Percentiles rank a stretch among this genome's conserved stretches.
These are phyloP conservation scores for Auanema freiburgensis DNA, from an alignment of 2,888 invertebrate genomes.

Conservation along the genomic window DNA sequence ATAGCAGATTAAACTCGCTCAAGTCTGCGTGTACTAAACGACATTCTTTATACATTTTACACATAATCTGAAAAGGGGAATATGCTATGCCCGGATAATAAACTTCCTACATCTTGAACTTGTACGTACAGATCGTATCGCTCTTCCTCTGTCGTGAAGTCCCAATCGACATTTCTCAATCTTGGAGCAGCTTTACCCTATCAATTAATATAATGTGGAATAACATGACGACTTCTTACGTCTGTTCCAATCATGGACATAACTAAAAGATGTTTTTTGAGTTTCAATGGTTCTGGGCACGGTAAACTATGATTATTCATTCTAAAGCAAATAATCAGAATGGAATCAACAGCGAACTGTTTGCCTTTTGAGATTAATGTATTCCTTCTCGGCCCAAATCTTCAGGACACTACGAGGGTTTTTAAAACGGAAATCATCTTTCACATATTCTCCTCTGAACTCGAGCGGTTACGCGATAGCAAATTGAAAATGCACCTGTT, in stretches of 20 bases:
- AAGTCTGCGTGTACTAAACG: slow-evolving; percentile 72
- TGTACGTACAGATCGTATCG: slow-evolving; percentile 29
- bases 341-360: not conserved
- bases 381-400: slow-evolving; percentile 73
- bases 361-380: slow-evolving; percentile 70
- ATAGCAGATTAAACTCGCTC: slow-evolving; percentile 72
- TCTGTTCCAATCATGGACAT: slow-evolving; percentile 71
- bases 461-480: not conserved
- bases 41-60: slow-evolving; percentile 69
- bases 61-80: slow-evolving; percentile 67
- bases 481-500: slow-evolving; percentile 64
- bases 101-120: slow-evolving; percentile 24
- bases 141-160: slow-evolving; percentile 46
- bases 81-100: not conserved
- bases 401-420: slow-evolving; percentile 71
- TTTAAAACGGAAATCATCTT: slow-evolving; percentile 72
- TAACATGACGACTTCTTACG: not conserved
- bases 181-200: slow-evolving; percentile 69
- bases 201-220: not conserved
- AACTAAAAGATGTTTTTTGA: slow-evolving; percentile 71
- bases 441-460: slow-evolving; percentile 68
- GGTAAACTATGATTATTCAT: slow-evolving; percentile 63
- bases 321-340: slow-evolving; percentile 14
- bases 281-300: slow-evolving; percentile 70
- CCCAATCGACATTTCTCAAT: slow-evolving; percentile 68